These are phyloP conservation scores for Glareola pratincola DNA, from an alignment of 2,113 vertebrate species.

Conservation along the genomic window DNA sequence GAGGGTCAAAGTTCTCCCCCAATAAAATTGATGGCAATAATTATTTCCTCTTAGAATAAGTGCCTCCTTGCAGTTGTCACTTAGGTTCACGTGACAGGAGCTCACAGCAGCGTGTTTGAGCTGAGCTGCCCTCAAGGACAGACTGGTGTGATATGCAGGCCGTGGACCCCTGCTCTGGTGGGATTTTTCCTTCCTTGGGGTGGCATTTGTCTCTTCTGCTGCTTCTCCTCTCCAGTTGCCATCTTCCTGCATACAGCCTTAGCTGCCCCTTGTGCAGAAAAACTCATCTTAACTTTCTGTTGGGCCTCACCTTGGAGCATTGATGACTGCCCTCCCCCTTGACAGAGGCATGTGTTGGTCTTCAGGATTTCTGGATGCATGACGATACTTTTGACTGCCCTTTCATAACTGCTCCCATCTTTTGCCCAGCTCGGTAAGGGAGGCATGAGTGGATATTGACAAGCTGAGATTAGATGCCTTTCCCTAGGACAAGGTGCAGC, in stretches of 20 bases:
- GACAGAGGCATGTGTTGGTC: fast-evolving
- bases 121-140: not conserved
- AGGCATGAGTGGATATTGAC: not conserved
- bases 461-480: not conserved
- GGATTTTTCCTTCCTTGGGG: not conserved
- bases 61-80: not conserved
- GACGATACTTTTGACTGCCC: not conserved
- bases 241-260: not conserved
- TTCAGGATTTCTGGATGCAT: not conserved
- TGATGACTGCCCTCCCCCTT: not conserved
- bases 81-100: not conserved
- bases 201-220: not conserved
- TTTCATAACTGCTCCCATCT: not conserved
- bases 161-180: not conserved
- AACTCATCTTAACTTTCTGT: not conserved
- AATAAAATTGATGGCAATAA: not conserved
- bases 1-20: not conserved
- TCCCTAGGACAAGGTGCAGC: not conserved
- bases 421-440: not conserved
- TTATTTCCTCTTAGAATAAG: not conserved
- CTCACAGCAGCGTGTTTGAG: not conserved
- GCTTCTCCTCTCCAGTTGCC: not conserved
- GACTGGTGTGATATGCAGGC: not conserved
- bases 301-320: not conserved
- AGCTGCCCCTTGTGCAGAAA: not conserved